Evolutionary conservation across 2,113 vertebrate genomes (phyloP), one percentile per base, ranked within the genome.

Genomic region (Tachycineta bicolor): DNA sequence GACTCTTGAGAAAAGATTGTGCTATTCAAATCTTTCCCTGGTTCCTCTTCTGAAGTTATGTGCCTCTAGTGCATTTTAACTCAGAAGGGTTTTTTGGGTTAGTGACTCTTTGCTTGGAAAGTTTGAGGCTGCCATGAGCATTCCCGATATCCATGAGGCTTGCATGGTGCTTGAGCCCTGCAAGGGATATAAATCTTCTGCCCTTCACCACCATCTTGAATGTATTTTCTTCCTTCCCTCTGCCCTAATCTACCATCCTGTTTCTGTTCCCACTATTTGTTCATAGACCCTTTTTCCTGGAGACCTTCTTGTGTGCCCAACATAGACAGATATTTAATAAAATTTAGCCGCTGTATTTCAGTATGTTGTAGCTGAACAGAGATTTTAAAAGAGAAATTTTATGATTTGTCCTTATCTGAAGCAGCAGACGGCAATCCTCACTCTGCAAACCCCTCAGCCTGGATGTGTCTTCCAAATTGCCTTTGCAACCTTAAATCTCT

Each of bases 221-320:
- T 2, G 2, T 14, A 5, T 50, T 88, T 69, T 34, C 13, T 59
- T 83, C 74, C n/a, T 70, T 68, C 41, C 12, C 5, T 60, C 24
- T 67, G 21, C 29, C 47, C 5, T 37, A 62, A 53, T 18, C n/a
- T 58, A 28, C 20, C 14, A 28, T 11, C 18, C 9, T 3, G 2
- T 37, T 15, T 9, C 7, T 60, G 41, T 85, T 75, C 15, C 5
- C 2, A 3, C 6, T 49, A 1, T 18, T 78, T 3, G 1, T 34
- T 52, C 29, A 17, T 11, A 47, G 8, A 14, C 6, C 2, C 44
- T 60, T 74, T 33, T 24, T 43, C 49, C 46, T 56, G 24, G 6
- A 52, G 15, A 9, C 4, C 4, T 55, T 50, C 49, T 53, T 56
- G 26, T 0, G 0, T 37, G 10, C 9, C 70, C 24, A 11, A 9